Evolutionary conservation across 1,140 invertebrate genomes (phyloP).

Genomic region (Chlorops oryzae): DNA sequence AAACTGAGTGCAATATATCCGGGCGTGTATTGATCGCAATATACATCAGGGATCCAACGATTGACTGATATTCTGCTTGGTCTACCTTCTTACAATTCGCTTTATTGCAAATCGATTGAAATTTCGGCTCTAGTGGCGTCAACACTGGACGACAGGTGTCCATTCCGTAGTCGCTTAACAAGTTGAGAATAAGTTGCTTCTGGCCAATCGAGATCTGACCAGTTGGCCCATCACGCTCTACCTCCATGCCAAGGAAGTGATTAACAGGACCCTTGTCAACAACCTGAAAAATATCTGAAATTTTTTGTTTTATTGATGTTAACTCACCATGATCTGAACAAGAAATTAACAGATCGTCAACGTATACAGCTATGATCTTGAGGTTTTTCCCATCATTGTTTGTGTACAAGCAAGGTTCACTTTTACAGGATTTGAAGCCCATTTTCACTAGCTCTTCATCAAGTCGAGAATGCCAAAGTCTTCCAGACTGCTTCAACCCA

Average conservation of each 20-base stretch:
- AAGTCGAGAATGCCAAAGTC: conserved; percentile 22
- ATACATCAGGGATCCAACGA: conserved; percentile 5
- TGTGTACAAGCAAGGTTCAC: conserved; percentile 5
- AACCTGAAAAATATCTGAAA: conserved; percentile 28
- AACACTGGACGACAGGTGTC: neutral
- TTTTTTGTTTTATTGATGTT: no score
- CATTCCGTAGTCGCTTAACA: neutral
- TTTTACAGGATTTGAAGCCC: neutral
- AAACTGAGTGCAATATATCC: conserved; percentile 8
- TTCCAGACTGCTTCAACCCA: conserved; percentile 9
- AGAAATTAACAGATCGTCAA: no score
- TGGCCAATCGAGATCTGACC: neutral
- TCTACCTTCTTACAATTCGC: neutral
- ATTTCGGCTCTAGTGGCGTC: neutral
- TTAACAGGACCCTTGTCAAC: conserved; percentile 20
- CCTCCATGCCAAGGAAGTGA: conserved; percentile 33
- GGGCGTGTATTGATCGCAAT: conserved; percentile 2
- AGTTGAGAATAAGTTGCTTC: neutral
- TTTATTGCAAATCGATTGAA: neutral
- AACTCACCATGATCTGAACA: no score
- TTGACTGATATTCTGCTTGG: conserved; percentile 11
- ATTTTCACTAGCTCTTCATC: neutral
- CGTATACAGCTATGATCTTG: no score
- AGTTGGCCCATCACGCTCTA: conserved; percentile 10
- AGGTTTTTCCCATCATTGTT: neutral